These are phyloP conservation scores for Liodrosophila aerea DNA, from an alignment of 2,888 invertebrate species.

Conservation along the genomic window DNA sequence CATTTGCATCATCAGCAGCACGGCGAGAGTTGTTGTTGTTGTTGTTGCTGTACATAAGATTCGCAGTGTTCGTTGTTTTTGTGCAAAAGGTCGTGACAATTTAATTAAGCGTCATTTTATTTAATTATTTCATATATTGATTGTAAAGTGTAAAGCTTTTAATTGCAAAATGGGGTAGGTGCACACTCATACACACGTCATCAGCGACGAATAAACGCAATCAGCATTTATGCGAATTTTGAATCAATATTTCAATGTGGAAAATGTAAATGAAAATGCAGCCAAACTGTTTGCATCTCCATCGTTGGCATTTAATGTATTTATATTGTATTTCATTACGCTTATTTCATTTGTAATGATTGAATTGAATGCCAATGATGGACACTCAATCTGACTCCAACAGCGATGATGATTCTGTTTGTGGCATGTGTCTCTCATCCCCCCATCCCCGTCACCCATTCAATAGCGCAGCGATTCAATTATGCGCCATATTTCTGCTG, in stretches of 20 bases:
- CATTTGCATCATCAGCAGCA: slow-evolving; percentile 52
- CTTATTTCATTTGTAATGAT: slow-evolving; percentile 71
- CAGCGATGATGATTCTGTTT: neutral
- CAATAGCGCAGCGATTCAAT: slow-evolving; percentile 59
- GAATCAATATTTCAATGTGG: slow-evolving; percentile 45
- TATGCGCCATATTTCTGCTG: slow-evolving; percentile 73
- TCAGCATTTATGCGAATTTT: too few relatives aligned
- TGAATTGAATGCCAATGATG: slow-evolving; percentile 65
- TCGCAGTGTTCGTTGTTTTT: slow-evolving; percentile 27
- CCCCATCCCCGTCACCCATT: neutral
- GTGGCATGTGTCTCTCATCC: neutral
- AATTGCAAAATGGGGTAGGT: slow-evolving; percentile 50
- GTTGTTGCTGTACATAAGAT: neutral
- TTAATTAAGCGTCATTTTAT: slow-evolving; percentile 71
- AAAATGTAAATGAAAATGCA: slow-evolving; percentile 25
- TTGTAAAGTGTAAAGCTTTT: slow-evolving; percentile 66
- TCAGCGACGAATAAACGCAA: too few relatives aligned
- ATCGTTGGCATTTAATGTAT: slow-evolving; percentile 64
- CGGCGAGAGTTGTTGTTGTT: slow-evolving; percentile 13
- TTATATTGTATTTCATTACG: slow-evolving; percentile 71
- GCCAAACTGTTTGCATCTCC: slow-evolving; percentile 38
- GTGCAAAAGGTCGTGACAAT: slow-evolving; percentile 66
- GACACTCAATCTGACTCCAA: slow-evolving; percentile 11
- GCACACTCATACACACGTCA: too few relatives aligned
- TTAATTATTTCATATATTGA: slow-evolving; percentile 68